phyloP scores from a whole-genome alignment of 1,140 invertebrate genomes.

The Pseudomyrmex sp. region DNA sequence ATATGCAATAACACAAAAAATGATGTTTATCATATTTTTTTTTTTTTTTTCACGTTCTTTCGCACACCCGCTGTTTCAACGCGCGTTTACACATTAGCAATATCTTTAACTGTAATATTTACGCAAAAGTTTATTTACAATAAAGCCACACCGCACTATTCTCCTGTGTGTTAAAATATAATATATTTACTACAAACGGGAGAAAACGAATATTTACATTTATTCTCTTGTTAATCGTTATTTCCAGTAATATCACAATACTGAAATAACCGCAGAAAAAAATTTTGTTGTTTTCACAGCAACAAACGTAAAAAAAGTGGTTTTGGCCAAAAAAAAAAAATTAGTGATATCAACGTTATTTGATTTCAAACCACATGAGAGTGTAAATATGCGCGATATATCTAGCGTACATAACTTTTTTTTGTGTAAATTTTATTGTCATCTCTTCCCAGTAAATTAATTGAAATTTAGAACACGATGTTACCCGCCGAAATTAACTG shows the following conservation, averaged over 20 bases:
- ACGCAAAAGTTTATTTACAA: slow-evolving; percentile 8
- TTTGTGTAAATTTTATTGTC: slow-evolving; percentile 53
- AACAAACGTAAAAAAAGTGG: slow-evolving; percentile 16
- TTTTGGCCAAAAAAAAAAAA: background rate
- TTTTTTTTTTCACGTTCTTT: background rate
- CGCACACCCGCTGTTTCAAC: background rate
- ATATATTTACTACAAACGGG: background rate
- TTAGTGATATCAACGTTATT: slow-evolving; percentile 38
- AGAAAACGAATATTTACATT: slow-evolving; percentile 14
- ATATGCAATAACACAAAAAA: background rate
- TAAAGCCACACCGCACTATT: background rate
- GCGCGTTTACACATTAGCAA: background rate
- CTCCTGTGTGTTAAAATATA: background rate
- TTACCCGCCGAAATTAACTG: background rate
- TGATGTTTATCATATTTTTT: background rate
- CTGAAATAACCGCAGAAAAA: background rate
- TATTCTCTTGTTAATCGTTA: slow-evolving; percentile 10
- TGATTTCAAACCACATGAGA: slow-evolving; percentile 44
- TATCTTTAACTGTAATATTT: background rate
- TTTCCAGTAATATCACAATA: slow-evolving; percentile 25
- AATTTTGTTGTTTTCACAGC: slow-evolving; percentile 18
- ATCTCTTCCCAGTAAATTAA: background rate
- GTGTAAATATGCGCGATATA: slow-evolving; percentile 26
- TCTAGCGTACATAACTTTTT: slow-evolving; percentile 10
- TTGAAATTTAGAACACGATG: slow-evolving; percentile 19